Percentiles rank a stretch among this genome's conserved stretches.
These are phyloP conservation scores for Nylanderia fulva DNA, from an alignment of 1,140 invertebrate species.

Conservation along the genomic window DNA sequence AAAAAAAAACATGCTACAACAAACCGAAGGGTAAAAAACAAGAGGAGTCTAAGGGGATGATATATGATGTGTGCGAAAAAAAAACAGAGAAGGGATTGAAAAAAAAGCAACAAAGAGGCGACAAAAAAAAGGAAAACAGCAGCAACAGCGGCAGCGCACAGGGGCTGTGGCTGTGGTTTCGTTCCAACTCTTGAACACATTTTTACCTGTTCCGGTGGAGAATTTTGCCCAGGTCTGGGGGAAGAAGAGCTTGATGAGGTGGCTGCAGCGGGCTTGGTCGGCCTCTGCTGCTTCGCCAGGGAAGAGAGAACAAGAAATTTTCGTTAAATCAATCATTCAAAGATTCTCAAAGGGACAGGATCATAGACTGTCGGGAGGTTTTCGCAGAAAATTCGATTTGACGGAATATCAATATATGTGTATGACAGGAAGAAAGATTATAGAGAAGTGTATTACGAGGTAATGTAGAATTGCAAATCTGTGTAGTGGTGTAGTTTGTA, in stretches of 20 bases:
- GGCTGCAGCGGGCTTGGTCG: conserved; percentile 87
- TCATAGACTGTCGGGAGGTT: conserved; percentile 55
- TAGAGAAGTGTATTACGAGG: background rate
- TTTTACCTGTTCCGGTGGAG: conserved; percentile 88
- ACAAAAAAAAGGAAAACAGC: conserved; percentile 53
- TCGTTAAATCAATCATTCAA: conserved; percentile 79
- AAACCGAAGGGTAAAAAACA: conserved; percentile 56
- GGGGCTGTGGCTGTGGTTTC: conserved; percentile 65
- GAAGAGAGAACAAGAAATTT: conserved; percentile 83
- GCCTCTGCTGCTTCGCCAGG: conserved; percentile 86
- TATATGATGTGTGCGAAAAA: conserved; percentile 61
- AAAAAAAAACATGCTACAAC: conserved; percentile 55
- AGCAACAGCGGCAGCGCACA: conserved; percentile 61
- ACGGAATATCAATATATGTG: background rate
- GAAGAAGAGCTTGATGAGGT: conserved; percentile 85
- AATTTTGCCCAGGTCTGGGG: conserved; percentile 87
- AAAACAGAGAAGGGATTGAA: conserved; percentile 44
- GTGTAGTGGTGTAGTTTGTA: conserved; percentile 6
- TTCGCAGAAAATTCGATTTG: conserved; percentile 57
- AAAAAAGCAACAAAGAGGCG: conserved; percentile 66
- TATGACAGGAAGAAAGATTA: background rate
- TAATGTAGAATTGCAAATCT: background rate
- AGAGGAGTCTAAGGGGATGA: conserved; percentile 33
- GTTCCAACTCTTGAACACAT: conserved; percentile 76
- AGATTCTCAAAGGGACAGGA: conserved; percentile 47